Evolutionary conservation across 1,140 invertebrate species (phyloP), one percentile per base, ranked within the genome.

Genomic region (Chionoecetes opilio): DNA sequence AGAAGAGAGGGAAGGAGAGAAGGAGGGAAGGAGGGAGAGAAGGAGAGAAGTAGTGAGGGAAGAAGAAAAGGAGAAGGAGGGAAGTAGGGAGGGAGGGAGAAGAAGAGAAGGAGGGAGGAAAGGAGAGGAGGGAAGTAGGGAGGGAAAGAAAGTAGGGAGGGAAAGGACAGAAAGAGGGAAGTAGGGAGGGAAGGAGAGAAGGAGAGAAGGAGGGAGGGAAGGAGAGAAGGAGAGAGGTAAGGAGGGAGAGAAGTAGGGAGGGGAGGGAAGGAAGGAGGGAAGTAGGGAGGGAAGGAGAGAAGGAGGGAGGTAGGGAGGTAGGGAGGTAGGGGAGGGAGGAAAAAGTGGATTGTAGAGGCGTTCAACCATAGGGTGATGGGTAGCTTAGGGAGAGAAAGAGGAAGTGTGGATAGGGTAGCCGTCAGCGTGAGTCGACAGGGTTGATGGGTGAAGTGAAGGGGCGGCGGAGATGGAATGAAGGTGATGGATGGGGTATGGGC

Each of bases 291-390:
- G n/a, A 29, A 3, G 29, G 14, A 41, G n/a, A 32, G 38, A 32
- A 21, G 34, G 26, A 14, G 14, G 34, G 38, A 37, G 35, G 35
- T 26, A 37, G 34, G 35, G 17, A 26, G 35, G 31, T 32, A 37
- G 35, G n/a, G 9, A 37, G 86, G n/a, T 29, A 26, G 34, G 86
- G n/a, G 6, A 26, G 34, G 35, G 35, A 88, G 86, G 35, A 37
- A 37, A 41, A 88, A 41, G 38, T 37, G 35, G 86, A 88, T 75
- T 75, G 63, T 75, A 75, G 63, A 75, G 63, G 63, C 63, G 63
- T 26, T 75, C 21, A 75, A 75, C 63, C 63, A n/a, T n/a, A 26
- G 0, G 63, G 63, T 75, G 63, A 75, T 75, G 63, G 63, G 63
- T 75, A 75, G 63, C 63, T n/a, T 75, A n/a, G 63, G 26, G 8